phyloP scores from a whole-genome alignment of 2,797 vertebrate species.

The Takifugu ocellatus region DNA sequence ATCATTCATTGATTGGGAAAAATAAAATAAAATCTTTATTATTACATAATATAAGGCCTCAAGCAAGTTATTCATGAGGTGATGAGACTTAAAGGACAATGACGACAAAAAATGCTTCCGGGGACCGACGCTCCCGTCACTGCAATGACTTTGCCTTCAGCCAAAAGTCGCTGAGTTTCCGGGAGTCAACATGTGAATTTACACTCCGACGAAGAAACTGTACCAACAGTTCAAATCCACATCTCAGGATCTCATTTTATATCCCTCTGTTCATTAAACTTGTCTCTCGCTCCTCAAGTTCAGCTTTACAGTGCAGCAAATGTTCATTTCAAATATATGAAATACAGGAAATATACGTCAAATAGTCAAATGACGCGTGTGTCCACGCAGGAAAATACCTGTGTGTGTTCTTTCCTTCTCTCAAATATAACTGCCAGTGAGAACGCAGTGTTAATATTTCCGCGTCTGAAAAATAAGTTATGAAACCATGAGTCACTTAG shows the following conservation, averaged over 20 bases:
- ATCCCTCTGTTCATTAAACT: no score
- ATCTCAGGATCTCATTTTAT: no score
- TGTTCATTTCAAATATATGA: neutral
- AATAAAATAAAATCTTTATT: constrained; percentile 21
- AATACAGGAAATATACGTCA: no score
- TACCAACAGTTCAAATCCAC: no score
- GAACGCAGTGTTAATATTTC: constrained; percentile 20
- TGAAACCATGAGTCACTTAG: constrained; percentile 49
- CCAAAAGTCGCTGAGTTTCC: constrained; percentile 56
- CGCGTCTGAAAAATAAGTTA: constrained; percentile 42
- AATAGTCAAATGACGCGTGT: no score
- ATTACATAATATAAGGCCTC: constrained; percentile 50
- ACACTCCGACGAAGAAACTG: no score
- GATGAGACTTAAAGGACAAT: constrained; percentile 57
- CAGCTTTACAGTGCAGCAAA: neutral
- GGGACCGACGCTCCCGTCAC: constrained; percentile 46
- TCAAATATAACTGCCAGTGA: constrained; percentile 13
- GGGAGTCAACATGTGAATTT: constrained; percentile 35
- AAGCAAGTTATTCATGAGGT: constrained; percentile 45
- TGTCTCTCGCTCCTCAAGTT: no score
- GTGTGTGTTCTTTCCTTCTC: constrained; percentile 8
- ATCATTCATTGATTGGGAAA: constrained; percentile 64
- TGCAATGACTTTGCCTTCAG: constrained; percentile 61
- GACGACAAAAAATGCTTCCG: constrained; percentile 58
- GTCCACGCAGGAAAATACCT: no score